Base-by-base conservation (phyloP, 2,113 vertebrate species). In the Gallinago paraguaiae region DNA sequence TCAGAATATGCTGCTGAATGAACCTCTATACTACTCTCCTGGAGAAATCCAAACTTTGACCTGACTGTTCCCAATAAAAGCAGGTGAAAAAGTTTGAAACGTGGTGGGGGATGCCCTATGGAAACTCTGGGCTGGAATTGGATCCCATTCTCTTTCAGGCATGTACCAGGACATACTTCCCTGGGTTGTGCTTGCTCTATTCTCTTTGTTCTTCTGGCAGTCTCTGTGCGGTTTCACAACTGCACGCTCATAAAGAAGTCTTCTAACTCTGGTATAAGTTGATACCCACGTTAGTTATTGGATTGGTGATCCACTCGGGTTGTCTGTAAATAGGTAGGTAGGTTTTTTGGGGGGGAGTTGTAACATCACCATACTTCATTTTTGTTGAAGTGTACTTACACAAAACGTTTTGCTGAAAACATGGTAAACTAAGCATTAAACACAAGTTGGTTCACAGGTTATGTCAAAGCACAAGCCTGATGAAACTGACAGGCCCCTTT, bases 181-280 rank as follows among this genome's bases (percentile, higher is more conserved):
- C 8, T 48, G 31, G 20, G 43, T n/a, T 41, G 6, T 0, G 0
- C 27, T 72, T 61, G 10, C 28, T 82, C 25, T 76, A 3, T 80
- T 76, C 10, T 48, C 54, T 61, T 51, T 13, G 23, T 70, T 87
- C 6, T 80, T 86, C 22, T 50, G 0, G 0, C 6, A 50, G 9
- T 67, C 33, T 59, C 17, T 45, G 19, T 60, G 65, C 1, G 0
- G 19, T 69, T 86, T 65, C 10, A 13, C 48, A 57, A 20, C 30
- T 82, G 23, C 7, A 3, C 3, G 24, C 17, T 71, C 25, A 16
- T 27, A 50, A 45, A 76, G 22, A 86, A 31, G 5, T 53, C n/a
- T 23, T 85, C 28, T 54, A 67, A 70, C 13, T 67, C 11, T 46
- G 41, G 5, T 78, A 1, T n/a, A 43, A 72, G 51, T 82, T 71